Base-by-base conservation (phyloP, 2,797 vertebrate genomes). In the Molothrus ater region DNA sequence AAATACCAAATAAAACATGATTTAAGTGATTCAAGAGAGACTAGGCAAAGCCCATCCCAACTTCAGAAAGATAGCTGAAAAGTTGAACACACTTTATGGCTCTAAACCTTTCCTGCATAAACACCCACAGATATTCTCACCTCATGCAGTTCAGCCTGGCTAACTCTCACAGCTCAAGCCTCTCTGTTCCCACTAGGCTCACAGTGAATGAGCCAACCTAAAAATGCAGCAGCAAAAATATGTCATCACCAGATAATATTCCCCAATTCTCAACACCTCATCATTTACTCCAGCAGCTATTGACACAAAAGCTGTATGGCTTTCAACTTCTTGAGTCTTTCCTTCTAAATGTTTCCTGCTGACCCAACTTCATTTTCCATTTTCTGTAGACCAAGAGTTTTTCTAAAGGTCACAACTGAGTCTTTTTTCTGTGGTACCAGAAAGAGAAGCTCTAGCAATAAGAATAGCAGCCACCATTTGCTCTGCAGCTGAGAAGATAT, bases 141-240 rank as follows among this genome's bases (percentile, higher is more conserved):
- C 63, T 59, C 40, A 14, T 73, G 73, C 73, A 78, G 16, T 90
- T 90, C 5, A 0, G 51, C 59, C 75, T 60, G 47, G 70, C 45
- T 86, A 56, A 43, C 29, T 88, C 61, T 78, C 79, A 69, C 9
- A 24, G 53, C 43, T 91, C 63, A 59, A 92, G 25, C 56, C 74
- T 45, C 60, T 90, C 43, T 59, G 47, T 69, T 94, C 84, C 78
- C 71, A 57, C 26, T 65, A 56, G 34, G 73, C 60, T 92, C 53
- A n/a, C 14, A 79, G 82, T 13, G n/a, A 90, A 56, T 45, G 64
- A 96, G 83, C 48, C 80, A 95, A 40, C 13, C 42, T n/a, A 79
- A 90, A 90, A 90, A 43, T 64, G 51, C 76, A 92, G 80, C 83
- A 92, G 73, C 80, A 93, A 91, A 94, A 90, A 48, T 40, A 84